These are phyloP conservation scores for Carposina sasakii DNA, from an alignment of 1,140 invertebrate species.

Conservation along the genomic window DNA sequence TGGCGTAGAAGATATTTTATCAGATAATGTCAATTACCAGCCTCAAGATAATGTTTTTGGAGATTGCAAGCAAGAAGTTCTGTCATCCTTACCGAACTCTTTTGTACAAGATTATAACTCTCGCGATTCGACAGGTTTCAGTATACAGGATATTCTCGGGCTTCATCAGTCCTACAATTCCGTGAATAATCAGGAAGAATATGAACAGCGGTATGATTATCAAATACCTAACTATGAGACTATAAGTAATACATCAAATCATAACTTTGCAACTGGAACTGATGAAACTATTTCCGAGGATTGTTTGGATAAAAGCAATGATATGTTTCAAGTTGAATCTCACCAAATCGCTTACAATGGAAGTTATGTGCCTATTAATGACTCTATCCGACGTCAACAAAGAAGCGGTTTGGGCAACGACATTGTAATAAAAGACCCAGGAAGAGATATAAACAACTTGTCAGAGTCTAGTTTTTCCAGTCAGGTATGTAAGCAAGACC, in stretches of 20 bases:
- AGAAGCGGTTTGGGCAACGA: constrained; percentile 38
- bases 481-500: constrained; percentile 43
- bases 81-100: constrained; percentile 37
- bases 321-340: constrained; percentile 38
- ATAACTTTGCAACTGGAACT: constrained; percentile 41
- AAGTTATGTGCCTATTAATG: constrained; percentile 42
- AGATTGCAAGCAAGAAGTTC: constrained; percentile 47
- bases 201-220: constrained; percentile 56
- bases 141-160: constrained; percentile 68
- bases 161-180: constrained; percentile 53
- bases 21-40: constrained; percentile 38
- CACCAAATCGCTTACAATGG: constrained; percentile 43
- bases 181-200: constrained; percentile 33
- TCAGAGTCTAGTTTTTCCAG: constrained; percentile 51
- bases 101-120: constrained; percentile 65
- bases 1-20: constrained; percentile 64
- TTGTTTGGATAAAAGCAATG: constrained; percentile 36
- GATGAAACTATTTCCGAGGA: constrained; percentile 45
- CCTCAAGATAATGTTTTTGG: constrained; percentile 36
- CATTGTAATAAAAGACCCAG: constrained; percentile 47
- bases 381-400: constrained; percentile 43
- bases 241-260: constrained; percentile 49
- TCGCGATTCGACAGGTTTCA: constrained; percentile 65
- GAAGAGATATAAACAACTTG: constrained; percentile 39
- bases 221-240: constrained; percentile 56